Percentiles rank a stretch among this genome's conserved stretches.
These are phyloP conservation scores for Sebastes oblongus DNA, from an alignment of 2,797 vertebrate genomes.

Conservation along the genomic window DNA sequence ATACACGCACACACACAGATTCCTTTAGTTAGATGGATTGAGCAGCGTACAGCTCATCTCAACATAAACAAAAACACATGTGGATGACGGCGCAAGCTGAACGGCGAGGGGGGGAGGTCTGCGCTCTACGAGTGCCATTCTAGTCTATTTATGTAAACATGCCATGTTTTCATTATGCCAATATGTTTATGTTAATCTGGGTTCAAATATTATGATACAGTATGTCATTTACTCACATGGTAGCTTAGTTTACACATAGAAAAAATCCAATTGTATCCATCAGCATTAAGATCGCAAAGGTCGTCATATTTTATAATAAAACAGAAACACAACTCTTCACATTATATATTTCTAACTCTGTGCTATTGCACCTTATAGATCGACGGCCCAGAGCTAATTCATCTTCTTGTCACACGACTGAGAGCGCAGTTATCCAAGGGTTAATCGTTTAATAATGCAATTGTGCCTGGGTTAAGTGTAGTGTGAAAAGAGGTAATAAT, in stretches of 20 bases:
- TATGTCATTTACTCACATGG: background rate
- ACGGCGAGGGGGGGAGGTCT: too few relatives aligned
- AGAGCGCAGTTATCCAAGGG: slow-evolving; percentile 45
- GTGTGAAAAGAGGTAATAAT: slow-evolving; percentile 77
- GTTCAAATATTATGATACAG: background rate
- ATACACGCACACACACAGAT: too few relatives aligned
- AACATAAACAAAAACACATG: too few relatives aligned
- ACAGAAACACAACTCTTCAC: background rate
- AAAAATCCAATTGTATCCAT: background rate
- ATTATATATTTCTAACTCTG: background rate
- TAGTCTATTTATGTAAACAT: background rate
- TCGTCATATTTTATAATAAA: background rate
- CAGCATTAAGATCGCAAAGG: background rate
- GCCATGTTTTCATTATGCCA: background rate
- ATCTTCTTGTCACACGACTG: slow-evolving; percentile 33
- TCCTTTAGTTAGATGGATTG: too few relatives aligned
- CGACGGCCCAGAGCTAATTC: slow-evolving; percentile 17
- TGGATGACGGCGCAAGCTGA: too few relatives aligned
- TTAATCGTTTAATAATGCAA: slow-evolving; percentile 65
- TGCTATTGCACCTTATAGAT: background rate
- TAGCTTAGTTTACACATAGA: background rate
- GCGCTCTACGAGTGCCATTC: too few relatives aligned
- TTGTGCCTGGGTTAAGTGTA: slow-evolving; percentile 67
- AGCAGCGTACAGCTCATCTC: too few relatives aligned
- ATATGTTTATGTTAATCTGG: background rate